Evolutionary conservation across 2,888 invertebrate genomes (phyloP).

Genomic region (Noctua janthina): DNA sequence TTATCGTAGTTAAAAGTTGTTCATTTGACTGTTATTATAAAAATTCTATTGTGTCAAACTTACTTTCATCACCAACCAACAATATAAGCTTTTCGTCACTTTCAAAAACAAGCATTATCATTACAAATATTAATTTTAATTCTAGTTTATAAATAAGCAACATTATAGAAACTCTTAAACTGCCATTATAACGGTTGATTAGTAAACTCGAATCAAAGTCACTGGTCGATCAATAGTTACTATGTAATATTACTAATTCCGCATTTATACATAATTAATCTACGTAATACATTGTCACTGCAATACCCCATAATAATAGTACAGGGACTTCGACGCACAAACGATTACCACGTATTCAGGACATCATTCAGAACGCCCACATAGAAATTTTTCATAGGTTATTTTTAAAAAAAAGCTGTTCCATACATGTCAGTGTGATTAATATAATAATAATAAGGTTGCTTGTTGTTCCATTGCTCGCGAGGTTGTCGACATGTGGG

Average conservation of each 20-base stretch:
- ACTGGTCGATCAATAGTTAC: slow-evolving; percentile 30
- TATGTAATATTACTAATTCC: slow-evolving; percentile 3
- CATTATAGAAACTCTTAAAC: slow-evolving; percentile 23
- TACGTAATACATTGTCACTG: background rate
- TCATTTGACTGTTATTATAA: slow-evolving; percentile 1
- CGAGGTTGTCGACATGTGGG: too few relatives aligned
- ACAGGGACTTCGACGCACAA: background rate
- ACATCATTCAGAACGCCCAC: too few relatives aligned
- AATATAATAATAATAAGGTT: too few relatives aligned
- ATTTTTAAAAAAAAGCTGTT: too few relatives aligned
- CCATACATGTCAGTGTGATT: too few relatives aligned
- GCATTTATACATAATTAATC: slow-evolving; percentile 1
- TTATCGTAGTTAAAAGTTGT: slow-evolving; percentile 29
- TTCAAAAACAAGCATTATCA: background rate
- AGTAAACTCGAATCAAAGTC: slow-evolving; percentile 18
- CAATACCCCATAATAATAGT: slow-evolving; percentile 20
- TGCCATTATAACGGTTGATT: slow-evolving; percentile 35
- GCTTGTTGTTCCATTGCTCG: too few relatives aligned
- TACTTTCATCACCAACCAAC: background rate
- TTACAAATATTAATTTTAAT: slow-evolving; percentile 14
- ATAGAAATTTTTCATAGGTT: too few relatives aligned
- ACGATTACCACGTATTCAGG: too few relatives aligned
- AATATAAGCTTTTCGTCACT: background rate
- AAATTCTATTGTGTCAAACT: slow-evolving; percentile 9
- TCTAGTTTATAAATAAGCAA: slow-evolving; percentile 3